Conservation (phyloP, 2,888 invertebrate species). For the Anoplius nigerrimus region DNA sequence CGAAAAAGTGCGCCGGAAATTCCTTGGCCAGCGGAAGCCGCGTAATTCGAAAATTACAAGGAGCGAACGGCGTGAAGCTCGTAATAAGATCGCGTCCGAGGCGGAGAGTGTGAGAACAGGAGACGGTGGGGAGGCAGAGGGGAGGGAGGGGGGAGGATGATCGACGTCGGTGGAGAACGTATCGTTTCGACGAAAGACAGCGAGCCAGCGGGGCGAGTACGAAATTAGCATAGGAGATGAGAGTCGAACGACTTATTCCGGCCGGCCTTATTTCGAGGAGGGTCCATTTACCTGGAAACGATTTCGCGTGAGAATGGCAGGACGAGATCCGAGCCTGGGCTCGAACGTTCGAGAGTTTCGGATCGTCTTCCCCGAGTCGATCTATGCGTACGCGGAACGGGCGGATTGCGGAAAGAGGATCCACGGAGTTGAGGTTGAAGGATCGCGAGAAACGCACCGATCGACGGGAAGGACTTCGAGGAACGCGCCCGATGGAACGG, state of each 20-base stretch:
- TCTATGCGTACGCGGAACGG: too few relatives aligned
- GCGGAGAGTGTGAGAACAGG: not conserved
- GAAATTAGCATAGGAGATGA: not conserved
- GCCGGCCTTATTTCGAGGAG: conserved; percentile 1
- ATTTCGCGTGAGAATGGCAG: conserved; percentile 17
- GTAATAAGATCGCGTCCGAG: not conserved
- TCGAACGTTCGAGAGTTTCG: not conserved
- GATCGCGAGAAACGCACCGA: conserved; percentile 19
- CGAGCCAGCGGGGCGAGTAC: not conserved
- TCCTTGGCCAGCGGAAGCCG: too few relatives aligned
- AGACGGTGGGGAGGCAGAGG: too few relatives aligned
- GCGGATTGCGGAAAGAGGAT: not conserved
- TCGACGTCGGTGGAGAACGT: not conserved
- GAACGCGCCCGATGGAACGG: conserved; percentile 16
- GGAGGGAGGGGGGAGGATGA: too few relatives aligned
- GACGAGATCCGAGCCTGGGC: not conserved
- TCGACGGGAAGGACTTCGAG: conserved; percentile 18
- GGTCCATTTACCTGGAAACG: conserved; percentile 11
- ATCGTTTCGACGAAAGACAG: conserved; percentile 1
- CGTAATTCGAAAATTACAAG: too few relatives aligned
- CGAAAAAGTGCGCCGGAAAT: too few relatives aligned
- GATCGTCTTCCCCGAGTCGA: too few relatives aligned
- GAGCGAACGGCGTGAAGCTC: too few relatives aligned
- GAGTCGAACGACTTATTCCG: not conserved
- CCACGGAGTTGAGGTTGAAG: too few relatives aligned